phyloP scores from a whole-genome alignment of 2,113 vertebrate species.

The Psittacara wagleri region DNA sequence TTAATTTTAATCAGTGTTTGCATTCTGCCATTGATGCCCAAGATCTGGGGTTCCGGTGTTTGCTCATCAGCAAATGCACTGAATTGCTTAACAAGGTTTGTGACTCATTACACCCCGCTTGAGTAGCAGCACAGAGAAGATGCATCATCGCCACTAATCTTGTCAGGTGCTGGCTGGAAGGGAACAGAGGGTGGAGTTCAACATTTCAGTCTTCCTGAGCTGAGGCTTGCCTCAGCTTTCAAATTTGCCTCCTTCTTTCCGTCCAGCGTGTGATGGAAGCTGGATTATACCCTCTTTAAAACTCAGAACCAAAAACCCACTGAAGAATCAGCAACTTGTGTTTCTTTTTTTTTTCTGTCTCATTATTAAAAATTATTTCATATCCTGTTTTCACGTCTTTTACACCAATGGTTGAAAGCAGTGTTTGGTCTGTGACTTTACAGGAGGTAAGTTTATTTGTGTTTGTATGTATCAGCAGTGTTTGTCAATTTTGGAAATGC shows the following conservation, averaged over 20 bases:
- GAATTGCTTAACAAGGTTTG: slow-evolving; percentile 44
- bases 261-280: not conserved
- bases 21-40: not conserved
- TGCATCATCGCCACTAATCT: not conserved
- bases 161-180: not conserved
- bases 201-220: slow-evolving; percentile 13
- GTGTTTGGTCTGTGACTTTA: slow-evolving; percentile 76
- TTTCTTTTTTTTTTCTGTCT: not conserved
- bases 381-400: slow-evolving; percentile 73
- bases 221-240: slow-evolving; percentile 51
- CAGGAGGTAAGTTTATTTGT: slow-evolving; percentile 80
- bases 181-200: slow-evolving; percentile 62
- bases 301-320: not conserved
- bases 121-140: slow-evolving; percentile 21
- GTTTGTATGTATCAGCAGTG: slow-evolving; percentile 52
- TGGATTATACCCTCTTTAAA: not conserved
- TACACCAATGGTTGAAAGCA: slow-evolving; percentile 79
- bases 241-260: not conserved
- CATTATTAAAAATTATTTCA: slow-evolving; percentile 66
- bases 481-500: slow-evolving; percentile 74
- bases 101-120: not conserved
- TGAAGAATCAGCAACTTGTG: slow-evolving; percentile 30
- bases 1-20: not conserved
- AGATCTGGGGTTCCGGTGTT: not conserved
- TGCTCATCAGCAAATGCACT: not conserved